phyloP scores from a whole-genome alignment of 2,888 invertebrate species.

The Cheilosia soror region DNA sequence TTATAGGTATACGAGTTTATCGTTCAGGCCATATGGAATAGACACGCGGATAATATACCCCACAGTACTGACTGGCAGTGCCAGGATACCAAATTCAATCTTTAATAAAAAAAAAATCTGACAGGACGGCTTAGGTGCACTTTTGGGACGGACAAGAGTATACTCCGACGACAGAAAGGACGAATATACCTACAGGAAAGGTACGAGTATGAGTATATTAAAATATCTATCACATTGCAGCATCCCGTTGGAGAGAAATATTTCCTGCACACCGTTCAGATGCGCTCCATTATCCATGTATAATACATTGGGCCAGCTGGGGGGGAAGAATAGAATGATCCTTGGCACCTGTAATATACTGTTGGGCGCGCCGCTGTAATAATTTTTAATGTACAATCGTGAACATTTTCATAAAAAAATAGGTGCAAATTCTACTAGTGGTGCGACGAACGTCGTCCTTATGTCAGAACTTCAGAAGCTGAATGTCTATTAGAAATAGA shows the following conservation, averaged over 20 bases:
- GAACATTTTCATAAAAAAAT: slow-evolving; percentile 56
- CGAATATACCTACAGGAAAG: not conserved
- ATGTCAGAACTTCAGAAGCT: not conserved
- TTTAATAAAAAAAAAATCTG: slow-evolving; percentile 43
- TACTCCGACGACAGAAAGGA: not conserved
- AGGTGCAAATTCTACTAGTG: slow-evolving; percentile 22
- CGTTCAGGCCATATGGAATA: slow-evolving; percentile 26
- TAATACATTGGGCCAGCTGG: slow-evolving; percentile 40
- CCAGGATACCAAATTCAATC: slow-evolving; percentile 35
- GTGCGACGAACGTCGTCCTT: not conserved
- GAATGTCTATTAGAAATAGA: not conserved
- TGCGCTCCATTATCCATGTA: slow-evolving; percentile 49
- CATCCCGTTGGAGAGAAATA: slow-evolving; percentile 40
- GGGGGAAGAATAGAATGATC: slow-evolving; percentile 36
- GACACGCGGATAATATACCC: slow-evolving; percentile 22
- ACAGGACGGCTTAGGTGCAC: slow-evolving; percentile 45
- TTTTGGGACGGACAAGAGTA: slow-evolving; percentile 18
- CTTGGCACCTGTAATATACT: slow-evolving; percentile 52
- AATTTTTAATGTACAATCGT: slow-evolving; percentile 67
- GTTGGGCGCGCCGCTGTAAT: slow-evolving; percentile 37
- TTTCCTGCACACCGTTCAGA: slow-evolving; percentile 34
- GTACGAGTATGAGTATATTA: slow-evolving; percentile 26
- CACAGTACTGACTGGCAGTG: not conserved
- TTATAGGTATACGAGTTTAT: slow-evolving; percentile 32
- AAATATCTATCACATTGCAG: slow-evolving; percentile 62